Conservation (phyloP, 2,797 vertebrate species). For the Catostomus latipinnis region DNA sequence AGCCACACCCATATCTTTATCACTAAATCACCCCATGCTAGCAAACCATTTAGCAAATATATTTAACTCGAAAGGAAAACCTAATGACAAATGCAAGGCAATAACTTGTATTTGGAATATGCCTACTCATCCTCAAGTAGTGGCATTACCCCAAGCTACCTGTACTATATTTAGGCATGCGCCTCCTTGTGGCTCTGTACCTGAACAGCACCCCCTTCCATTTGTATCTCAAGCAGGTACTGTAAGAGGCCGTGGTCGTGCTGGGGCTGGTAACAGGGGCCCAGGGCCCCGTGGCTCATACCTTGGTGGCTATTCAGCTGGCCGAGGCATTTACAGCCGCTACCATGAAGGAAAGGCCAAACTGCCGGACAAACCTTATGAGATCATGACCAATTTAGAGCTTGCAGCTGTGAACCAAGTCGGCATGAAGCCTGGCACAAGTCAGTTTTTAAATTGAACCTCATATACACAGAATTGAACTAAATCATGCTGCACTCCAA, state of each 20-base stretch:
- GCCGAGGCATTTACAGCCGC: slow-evolving; percentile 99
- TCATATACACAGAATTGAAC: slow-evolving; percentile 29
- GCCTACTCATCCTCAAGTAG: slow-evolving; percentile 2
- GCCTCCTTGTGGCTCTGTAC: slow-evolving; percentile 23
- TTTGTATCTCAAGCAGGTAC: slow-evolving; percentile 97
- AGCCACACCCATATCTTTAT: background rate
- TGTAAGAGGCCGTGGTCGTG: slow-evolving; percentile 96
- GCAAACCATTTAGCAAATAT: slow-evolving; percentile 14
- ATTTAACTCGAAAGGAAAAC: background rate
- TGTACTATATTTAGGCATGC: background rate
- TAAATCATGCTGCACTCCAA: slow-evolving; percentile 38
- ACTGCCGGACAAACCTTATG: slow-evolving; percentile 93
- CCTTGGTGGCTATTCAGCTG: slow-evolving; percentile 98
- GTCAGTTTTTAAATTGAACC: slow-evolving; percentile 84
- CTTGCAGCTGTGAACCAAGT: slow-evolving; percentile 91
- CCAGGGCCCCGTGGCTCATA: slow-evolving; percentile 96
- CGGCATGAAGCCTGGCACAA: slow-evolving; percentile 96
- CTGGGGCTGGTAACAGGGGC: slow-evolving; percentile 91
- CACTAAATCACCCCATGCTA: background rate
- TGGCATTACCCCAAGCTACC: background rate
- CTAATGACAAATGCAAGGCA: background rate
- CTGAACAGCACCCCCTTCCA: slow-evolving; percentile 60
- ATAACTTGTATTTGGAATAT: background rate
- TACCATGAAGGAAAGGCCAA: slow-evolving; percentile 99
- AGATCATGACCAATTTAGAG: slow-evolving; percentile 95